Evolutionary conservation across 1,140 invertebrate genomes (phyloP).

Genomic region (Hypothenemus hampei): DNA sequence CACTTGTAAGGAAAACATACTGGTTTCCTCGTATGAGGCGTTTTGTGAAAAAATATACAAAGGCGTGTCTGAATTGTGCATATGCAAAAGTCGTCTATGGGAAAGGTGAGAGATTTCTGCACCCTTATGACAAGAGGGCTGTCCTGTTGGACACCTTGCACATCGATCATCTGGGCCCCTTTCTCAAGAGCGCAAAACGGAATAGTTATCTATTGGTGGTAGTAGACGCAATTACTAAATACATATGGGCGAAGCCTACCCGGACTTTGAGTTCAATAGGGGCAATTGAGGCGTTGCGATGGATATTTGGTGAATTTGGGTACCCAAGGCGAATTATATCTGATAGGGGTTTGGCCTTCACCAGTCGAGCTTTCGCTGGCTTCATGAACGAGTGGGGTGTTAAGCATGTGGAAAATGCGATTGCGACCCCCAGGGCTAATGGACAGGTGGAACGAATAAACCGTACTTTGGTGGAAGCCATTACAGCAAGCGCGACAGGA

Average conservation of each 20-base stretch:
- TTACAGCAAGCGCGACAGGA: conserved; percentile 16
- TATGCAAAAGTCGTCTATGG: conserved; percentile 7
- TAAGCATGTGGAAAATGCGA: conserved; percentile 33
- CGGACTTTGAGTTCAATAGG: conserved; percentile 1
- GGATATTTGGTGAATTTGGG: conserved; percentile 24
- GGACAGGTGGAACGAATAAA: conserved; percentile 39
- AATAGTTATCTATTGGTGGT: conserved; percentile 40
- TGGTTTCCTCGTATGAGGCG: conserved; percentile 36
- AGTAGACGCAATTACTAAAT: conserved; percentile 44
- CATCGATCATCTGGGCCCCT: conserved; percentile 36
- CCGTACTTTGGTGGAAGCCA: conserved; percentile 17
- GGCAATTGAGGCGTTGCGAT: conserved; percentile 17
- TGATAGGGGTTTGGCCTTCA: conserved; percentile 36
- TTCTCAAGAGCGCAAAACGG: conserved; percentile 23
- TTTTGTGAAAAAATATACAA: conserved; percentile 7
- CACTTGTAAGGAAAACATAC: conserved; percentile 22
- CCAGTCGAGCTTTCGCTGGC: conserved; percentile 28
- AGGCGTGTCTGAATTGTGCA: conserved; percentile 6
- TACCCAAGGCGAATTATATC: conserved; percentile 30
- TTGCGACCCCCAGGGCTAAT: conserved; percentile 39
- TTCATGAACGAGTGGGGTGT: conserved; percentile 32
- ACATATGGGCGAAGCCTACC: conserved; percentile 11
- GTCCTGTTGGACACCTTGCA: conserved; percentile 32
- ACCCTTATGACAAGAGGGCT: conserved; percentile 7
- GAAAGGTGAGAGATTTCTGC: neutral